Evolutionary conservation across 2,888 invertebrate species (phyloP).

Genomic region (Parasteatoda lunata): DNA sequence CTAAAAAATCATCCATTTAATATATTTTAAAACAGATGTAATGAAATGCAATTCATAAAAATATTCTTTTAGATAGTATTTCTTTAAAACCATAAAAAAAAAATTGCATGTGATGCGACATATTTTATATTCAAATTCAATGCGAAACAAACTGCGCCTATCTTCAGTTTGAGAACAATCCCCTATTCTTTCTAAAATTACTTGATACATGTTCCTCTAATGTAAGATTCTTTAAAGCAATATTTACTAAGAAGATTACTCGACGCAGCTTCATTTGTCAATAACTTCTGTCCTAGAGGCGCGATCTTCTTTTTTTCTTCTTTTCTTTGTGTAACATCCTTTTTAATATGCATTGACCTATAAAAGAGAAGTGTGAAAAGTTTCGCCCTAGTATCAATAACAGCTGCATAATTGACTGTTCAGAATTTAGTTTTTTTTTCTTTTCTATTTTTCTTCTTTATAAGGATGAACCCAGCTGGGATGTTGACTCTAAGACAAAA

Average conservation of each 20-base stretch:
- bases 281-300: slow-evolving; percentile 61
- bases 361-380: slow-evolving; percentile 29
- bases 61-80: not conserved
- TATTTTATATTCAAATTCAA: not conserved
- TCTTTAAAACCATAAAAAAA: not conserved
- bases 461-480: not conserved
- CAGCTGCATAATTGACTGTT: slow-evolving; percentile 57
- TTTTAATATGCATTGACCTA: slow-evolving; percentile 46
- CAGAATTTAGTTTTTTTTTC: slow-evolving; percentile 15
- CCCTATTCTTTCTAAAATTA: slow-evolving; percentile 37
- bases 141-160: not conserved
- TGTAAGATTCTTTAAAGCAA: slow-evolving; percentile 66
- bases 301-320: slow-evolving; percentile 50
- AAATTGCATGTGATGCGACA: not conserved
- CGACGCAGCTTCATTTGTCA: slow-evolving; percentile 62
- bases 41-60: too few species aligned
- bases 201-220: slow-evolving; percentile 66
- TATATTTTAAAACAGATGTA: too few species aligned
- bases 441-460: not conserved
- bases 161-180: slow-evolving; percentile 21
- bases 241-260: slow-evolving; percentile 60
- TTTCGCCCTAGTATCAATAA: slow-evolving; percentile 46
- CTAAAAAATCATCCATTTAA: too few species aligned
- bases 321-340: not conserved
- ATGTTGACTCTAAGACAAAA: not conserved